Base-by-base conservation (phyloP, 2,113 vertebrate species). In the Agapornis roseicollis region DNA sequence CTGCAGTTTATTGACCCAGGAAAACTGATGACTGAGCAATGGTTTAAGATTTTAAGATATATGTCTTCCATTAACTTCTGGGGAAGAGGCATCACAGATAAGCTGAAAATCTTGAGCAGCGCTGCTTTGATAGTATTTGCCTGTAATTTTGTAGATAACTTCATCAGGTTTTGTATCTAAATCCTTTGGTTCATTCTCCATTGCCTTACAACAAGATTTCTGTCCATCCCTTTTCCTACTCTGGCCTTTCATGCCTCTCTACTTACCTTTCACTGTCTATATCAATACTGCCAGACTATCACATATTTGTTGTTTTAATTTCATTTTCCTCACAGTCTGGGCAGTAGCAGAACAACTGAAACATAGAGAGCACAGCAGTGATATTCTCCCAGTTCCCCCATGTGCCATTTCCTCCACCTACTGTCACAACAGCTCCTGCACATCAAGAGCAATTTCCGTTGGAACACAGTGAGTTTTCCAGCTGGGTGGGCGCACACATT, bases 401-500 rank as follows among this genome's bases (percentile, higher is more conserved):
- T 28, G 50, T 86, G 68, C 94, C 19, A 12, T 80, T 80, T 90
- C 47, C 14, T 88, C 41, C 35, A 35, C n/a, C 50, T 81, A 35
- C 35, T 58, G 16, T 53, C 37, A 39, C 28, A 53, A 71, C 23
- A 80, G 24, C 9, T 58, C 16, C 17, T 18, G 16, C 15, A n/a
- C 6, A 8, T 53, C 1, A 2, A 44, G 25, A 73, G 42, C 31
- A 69, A 22, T 71, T 90, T 74, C 69, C 66, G 17, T n/a, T 66
- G 64, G 49, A 90, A n/a, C 3, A 4, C 46, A 17, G 3, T 7
- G 31, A 33, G n/a, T 70, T 92, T 93, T 93, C 68, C 80, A 80
- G 25, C 60, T 84, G 39, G 42, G 37, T 3, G 4, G 46, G 35
- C 29, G 49, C 22, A 14, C 1, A 0, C 37, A 13, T 80, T 0